Evolutionary conservation across 1,140 invertebrate species (phyloP), one percentile per base, ranked within the genome.

Genomic region (Aphelinus atriplicis): DNA sequence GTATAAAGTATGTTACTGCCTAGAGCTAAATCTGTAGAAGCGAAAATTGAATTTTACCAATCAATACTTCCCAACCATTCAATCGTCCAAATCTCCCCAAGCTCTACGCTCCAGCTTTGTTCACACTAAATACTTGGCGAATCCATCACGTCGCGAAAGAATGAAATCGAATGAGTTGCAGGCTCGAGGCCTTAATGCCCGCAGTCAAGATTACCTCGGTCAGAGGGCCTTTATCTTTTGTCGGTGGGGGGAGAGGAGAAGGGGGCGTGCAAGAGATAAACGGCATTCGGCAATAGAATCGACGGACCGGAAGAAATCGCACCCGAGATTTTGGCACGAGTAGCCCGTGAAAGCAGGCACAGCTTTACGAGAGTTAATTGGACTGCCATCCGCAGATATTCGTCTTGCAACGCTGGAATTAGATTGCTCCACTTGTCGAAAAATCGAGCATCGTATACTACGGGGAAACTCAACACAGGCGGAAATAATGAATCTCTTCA

Each of bases 311-410:
- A 77, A 77, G 70, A 65, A 68, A 77, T 71, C 66, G 57, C 57
- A 26, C 51, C 45, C n/a, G 66, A 66, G 63, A 71, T 76, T 76
- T 71, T 53, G 69, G 64, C 63, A 66, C 71, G 58, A 62, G 57
- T 55, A n/a, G 53, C 42, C 9, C 9, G 48, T 3, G 42, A 56
- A 6, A 43, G 7, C 2, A 45, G 66, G 9, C 53, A 1, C 55
- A 62, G 68, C 63, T 62, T 58, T 60, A 45, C 61, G 58, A 56
- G 63, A 71, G 63, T 67, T 76, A 76, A 76, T 76, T 76, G 75
- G 69, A 71, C 69, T 76, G 75, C 75, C 75, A 76, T 71, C 50
- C 63, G 56, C 69, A 75, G 73, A 64, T 75, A 70, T 65, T 75
- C 62, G 73, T 70, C 73, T 71, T n/a, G 51, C 47, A 26, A 10